A percentile compares a stretch with the other conserved stretches of the same genome.
phyloP scores from a whole-genome alignment of 2,113 vertebrate genomes.

The Pollachius pollachius region DNA sequence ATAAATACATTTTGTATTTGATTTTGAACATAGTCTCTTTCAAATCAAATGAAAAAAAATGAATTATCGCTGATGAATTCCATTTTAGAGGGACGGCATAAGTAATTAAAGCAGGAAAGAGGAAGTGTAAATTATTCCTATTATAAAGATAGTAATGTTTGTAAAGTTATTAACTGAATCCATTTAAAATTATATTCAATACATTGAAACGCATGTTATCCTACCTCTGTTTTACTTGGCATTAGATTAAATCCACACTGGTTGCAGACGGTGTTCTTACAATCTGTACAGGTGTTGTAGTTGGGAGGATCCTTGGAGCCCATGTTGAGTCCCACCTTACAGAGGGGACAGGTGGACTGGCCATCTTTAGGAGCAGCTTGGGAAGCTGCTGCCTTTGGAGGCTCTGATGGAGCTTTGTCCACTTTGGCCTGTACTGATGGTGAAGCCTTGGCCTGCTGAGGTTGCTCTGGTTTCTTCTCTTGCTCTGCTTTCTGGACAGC shows the following conservation, averaged over 20 bases:
- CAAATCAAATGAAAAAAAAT: not conserved
- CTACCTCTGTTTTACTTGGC: conserved; percentile 82
- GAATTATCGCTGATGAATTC: not conserved
- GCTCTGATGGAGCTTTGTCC: conserved; percentile 45
- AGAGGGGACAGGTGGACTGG: conserved; percentile 80
- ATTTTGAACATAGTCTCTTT: not conserved
- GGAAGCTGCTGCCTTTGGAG: conserved; percentile 39
- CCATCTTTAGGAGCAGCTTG: conserved; percentile 37
- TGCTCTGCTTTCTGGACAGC: conserved; percentile 46
- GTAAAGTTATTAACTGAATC: not conserved
- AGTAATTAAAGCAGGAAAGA: not conserved
- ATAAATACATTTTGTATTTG: not conserved
- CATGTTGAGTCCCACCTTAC: conserved; percentile 82
- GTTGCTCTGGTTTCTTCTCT: conserved; percentile 61
- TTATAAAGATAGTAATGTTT: not conserved
- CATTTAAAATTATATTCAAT: not conserved
- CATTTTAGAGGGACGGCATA: no score
- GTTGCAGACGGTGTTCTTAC: conserved; percentile 87
- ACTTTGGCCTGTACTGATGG: conserved; percentile 38
- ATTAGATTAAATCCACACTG: conserved; percentile 92
- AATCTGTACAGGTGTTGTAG: conserved; percentile 86
- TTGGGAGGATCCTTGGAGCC: conserved; percentile 80
- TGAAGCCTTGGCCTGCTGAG: conserved; percentile 58
- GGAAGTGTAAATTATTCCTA: not conserved
- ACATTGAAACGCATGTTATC: conserved; percentile 1